phyloP scores from a whole-genome alignment of 2,888 invertebrate genomes.

The Mesopsocus fuscifrons region DNA sequence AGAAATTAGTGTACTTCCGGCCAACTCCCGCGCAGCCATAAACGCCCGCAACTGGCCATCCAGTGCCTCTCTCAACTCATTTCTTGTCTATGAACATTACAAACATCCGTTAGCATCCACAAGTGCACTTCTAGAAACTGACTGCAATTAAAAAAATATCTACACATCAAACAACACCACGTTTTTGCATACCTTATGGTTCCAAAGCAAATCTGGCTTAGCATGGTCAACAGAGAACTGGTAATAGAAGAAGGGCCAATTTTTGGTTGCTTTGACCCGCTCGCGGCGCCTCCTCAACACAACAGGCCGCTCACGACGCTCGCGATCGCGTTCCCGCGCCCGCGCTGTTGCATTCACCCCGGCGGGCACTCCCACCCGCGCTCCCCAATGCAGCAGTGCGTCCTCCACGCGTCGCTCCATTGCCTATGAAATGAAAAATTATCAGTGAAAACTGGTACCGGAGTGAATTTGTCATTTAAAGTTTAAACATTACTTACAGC shows the following conservation, averaged over 20 bases:
- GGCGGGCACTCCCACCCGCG: conserved; percentile 36
- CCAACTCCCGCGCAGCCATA: conserved; percentile 72
- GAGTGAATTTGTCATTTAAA: no score
- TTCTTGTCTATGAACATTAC: conserved; percentile 61
- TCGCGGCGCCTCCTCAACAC: conserved; percentile 79
- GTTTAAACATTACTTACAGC: no score
- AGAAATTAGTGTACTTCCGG: conserved; percentile 57
- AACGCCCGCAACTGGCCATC: conserved; percentile 88
- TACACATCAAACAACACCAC: conserved; percentile 10
- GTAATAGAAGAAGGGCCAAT: conserved; percentile 89
- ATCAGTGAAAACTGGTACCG: no score
- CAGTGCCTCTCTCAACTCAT: conserved; percentile 78
- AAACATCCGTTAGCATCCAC: no score
- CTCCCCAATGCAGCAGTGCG: conserved; percentile 54
- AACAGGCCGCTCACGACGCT: conserved; percentile 62
- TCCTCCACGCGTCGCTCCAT: conserved; percentile 70
- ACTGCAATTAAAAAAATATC: conserved; percentile 8
- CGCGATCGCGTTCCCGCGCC: conserved; percentile 27
- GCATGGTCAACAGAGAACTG: conserved; percentile 89
- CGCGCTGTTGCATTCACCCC: no score
- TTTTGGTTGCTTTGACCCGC: conserved; percentile 66
- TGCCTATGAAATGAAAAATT: no score
- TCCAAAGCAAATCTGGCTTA: conserved; percentile 95
- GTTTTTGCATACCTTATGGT: conserved; percentile 55
- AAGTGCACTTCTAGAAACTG: neutral